Evolutionary conservation across 2,888 invertebrate genomes (phyloP), one percentile per base, ranked within the genome.

Genomic region (Mystacides longicornis): DNA sequence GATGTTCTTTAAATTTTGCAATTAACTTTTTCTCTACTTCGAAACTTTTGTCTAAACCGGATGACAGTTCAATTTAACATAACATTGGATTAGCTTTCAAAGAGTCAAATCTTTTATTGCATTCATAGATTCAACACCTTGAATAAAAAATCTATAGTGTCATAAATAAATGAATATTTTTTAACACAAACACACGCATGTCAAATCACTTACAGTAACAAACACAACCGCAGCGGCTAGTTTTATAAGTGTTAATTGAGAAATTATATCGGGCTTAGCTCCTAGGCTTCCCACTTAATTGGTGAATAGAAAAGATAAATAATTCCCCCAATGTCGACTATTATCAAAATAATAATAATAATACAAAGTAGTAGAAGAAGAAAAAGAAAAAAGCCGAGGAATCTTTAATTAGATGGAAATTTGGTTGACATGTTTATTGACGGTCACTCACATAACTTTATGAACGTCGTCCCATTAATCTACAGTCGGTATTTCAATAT

Each of bases 371-470:
- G 27, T 27, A 27, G 5, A 27, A 11, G 5, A 11, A 7, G 11
- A 7, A 7, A 27, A 11, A 37, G 16, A 37, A 37, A 37, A 16
- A 21, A 45, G 11, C 47, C 37, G 22, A 49, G 23, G 23, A 21
- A 49, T 19, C 27, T 52, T 54, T 60, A 60, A 60, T 60, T 58
- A 60, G 60, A 60, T 60, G 60, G 60, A 60, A 58, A 56, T 55
- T 60, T 55, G 46, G 54, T 56, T 60, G 60, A 60, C 58, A 58
- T 60, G 58, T 60, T 60, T 60, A 60, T 60, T 60, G 60, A 58
- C 60, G 56, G 54, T 48, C 52, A 49, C 48, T 52, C 60, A 60
- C 58, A 58, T 60, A 60, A 60, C 58, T 60, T 55, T 51, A 53
- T 51, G 49, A 49, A 27, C 52, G 53, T 33, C 49, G 42, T 37